Evolutionary conservation across 2,113 vertebrate genomes (phyloP), one percentile per base, ranked within the genome.

Genomic region (Platysternon megacephalum): DNA sequence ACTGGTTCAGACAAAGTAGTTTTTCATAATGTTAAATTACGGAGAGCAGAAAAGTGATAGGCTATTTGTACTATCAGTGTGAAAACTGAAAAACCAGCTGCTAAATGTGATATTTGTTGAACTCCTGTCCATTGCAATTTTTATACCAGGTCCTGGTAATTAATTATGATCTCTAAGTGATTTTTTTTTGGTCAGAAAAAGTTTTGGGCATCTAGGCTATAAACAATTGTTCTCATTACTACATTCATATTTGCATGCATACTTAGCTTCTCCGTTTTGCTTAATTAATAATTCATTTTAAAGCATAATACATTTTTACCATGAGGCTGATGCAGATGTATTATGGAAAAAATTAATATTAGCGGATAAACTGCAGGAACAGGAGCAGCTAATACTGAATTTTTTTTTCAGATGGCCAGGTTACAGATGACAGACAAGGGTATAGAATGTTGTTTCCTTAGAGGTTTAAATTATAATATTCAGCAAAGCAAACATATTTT

Each of bases 201-300:
- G 24, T 83, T 85, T 88, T 76, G 46, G 91, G 84, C 97, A 92
- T 81, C 21, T 65, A 85, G 82, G 46, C 53, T 87, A 82, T 89
- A 97, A 96, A 88, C 72, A 95, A 12, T 91, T 95, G 56, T 84
- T 90, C 72, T 96, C 89, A 91, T 87, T 14, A 10, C 87, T 95
- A 79, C 7, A 8, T 91, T 95, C 48, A 87, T 93, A 92, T 82
- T 95, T 96, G 97, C 86, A 86, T 5, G 46, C 8, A 89, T 51
- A 35, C 2, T 84, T 84, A 81, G 49, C 93, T 86, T 85, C 87
- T 42, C 22, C 35, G 46, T 79, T 95, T 97, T 52, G 81, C 81
- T 74, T 51, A 83, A 82, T 46, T 82, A 92, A 96, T 89, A 87
- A 95, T 44, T 86, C 26, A 82, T 79, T 94, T 91, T 76, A 68